Evolutionary conservation across 1,140 invertebrate genomes (phyloP).

Genomic region (Atta cephalotes): DNA sequence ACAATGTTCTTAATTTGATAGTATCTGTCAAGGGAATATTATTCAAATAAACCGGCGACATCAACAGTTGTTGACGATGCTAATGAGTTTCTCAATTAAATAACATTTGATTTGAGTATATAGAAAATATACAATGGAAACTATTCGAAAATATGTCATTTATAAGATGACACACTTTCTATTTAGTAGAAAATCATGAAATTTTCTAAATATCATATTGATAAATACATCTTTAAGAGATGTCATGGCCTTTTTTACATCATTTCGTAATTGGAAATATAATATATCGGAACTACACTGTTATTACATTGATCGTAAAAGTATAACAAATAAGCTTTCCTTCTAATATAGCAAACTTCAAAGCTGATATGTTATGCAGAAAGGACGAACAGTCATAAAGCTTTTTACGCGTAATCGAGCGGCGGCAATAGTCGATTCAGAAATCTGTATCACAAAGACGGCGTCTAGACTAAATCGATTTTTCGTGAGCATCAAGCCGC

Average conservation of each 20-base stretch:
- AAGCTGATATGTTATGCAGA: neutral
- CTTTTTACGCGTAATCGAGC: constrained; percentile 51
- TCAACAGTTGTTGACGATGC: constrained; percentile 58
- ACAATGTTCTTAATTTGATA: constrained; percentile 55
- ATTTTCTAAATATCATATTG: neutral
- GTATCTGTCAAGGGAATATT: constrained; percentile 52
- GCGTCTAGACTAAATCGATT: constrained; percentile 59
- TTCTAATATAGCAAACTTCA: neutral
- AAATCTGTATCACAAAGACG: constrained; percentile 58
- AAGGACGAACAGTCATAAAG: constrained; percentile 2
- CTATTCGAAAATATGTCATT: neutral
- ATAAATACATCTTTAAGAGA: neutral
- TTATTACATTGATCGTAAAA: neutral
- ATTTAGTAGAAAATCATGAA: neutral
- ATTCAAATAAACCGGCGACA: constrained; percentile 63
- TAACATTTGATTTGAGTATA: constrained; percentile 70
- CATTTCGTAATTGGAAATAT: neutral
- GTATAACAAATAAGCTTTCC: neutral
- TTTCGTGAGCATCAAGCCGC: constrained; percentile 37
- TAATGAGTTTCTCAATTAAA: constrained; percentile 69
- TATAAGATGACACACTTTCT: neutral
- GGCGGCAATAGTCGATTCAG: constrained; percentile 11
- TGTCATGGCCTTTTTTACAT: neutral
- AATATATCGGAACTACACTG: neutral
- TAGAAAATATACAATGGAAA: constrained; percentile 58